Evolutionary conservation across 2,888 invertebrate genomes (phyloP), one percentile per base, ranked within the genome.

Genomic region (Acrobasis suavella): DNA sequence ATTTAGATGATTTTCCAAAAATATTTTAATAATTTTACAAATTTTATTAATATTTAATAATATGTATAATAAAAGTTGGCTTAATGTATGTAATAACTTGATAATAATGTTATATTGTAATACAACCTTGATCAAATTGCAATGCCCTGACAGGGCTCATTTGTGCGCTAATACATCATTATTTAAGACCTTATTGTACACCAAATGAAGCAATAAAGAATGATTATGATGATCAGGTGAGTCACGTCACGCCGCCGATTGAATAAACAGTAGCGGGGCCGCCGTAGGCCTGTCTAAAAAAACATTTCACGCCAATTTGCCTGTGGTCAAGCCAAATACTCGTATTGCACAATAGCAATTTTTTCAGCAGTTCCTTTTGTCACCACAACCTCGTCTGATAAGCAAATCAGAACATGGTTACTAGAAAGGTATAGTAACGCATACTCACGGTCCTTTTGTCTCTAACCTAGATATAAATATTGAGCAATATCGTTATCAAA

Each of bases 321-420:
- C 69, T 78, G 80, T 82, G 82, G 83, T 81, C 80, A 72, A 68
- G 75, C 68, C 76, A 73, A 75, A 70, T 70, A n/a, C n/a, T n/a
- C n/a, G n/a, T n/a, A 72, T 87, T 85, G 76, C 81, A 80, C 86
- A 86, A 87, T 78, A 71, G 70, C 55, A 38, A 74, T 79, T 85
- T 85, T 89, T 90, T 90, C 83, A 84, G 70, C 79, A 78, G 75
- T 77, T 77, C 85, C 88, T 86, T n/a, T 88, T 88, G 89, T 89
- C 88, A 86, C 84, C 81, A 79, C 82, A 91, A 87, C 91, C 91
- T 92, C 91, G 91, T 82, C 79, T 84, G 83, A 84, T 86, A 86
- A 84, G 72, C 80, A 78, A 42, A 56, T 42, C 56, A 56, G 42
- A 91, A 84, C 91, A 91, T 86, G 91, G 91, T 77, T 83, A 87